Percentiles rank a stretch among this genome's conserved stretches.
These are phyloP conservation scores for Chascanopsetta lugubris DNA, from an alignment of 2,113 vertebrate genomes.

Conservation along the genomic window DNA sequence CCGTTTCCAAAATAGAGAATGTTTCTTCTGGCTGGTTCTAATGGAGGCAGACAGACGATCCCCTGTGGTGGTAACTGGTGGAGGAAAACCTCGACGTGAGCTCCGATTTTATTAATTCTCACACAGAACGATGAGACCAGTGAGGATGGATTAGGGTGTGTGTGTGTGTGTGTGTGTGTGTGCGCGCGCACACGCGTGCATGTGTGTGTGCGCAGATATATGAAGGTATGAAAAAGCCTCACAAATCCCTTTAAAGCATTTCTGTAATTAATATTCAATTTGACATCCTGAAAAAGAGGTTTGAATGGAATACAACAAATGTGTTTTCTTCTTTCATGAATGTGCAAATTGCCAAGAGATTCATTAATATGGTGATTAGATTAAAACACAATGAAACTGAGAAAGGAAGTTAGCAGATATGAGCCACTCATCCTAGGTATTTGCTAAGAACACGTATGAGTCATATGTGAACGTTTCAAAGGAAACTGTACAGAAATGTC, in stretches of 20 bases:
- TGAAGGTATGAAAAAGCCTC: not conserved
- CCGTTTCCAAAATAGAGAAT: conserved; percentile 27
- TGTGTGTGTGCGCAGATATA: not conserved
- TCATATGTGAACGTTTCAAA: too few relatives aligned
- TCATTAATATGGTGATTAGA: not conserved
- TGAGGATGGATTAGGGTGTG: not conserved
- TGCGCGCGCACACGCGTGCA: too few relatives aligned
- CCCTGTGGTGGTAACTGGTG: conserved; percentile 22
- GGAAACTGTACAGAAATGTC: too few relatives aligned
- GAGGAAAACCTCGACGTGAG: conserved; percentile 28
- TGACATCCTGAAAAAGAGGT: not conserved
- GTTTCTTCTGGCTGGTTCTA: conserved; percentile 31
- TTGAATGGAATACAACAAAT: not conserved
- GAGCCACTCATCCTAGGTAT: not conserved
- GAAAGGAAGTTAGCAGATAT: not conserved
- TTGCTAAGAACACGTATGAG: too few relatives aligned
- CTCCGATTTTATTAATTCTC: conserved; percentile 38
- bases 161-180: too few relatives aligned
- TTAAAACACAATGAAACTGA: not conserved
- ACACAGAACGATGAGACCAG: conserved; percentile 24
- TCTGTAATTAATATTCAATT: not conserved
- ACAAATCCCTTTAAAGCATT: not conserved
- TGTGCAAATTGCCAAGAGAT: not conserved
- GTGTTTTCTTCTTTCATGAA: not conserved
- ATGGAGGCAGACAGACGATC: conserved; percentile 45